Evolutionary conservation across 2,797 vertebrate genomes (phyloP), one percentile per base, ranked within the genome.

Genomic region (Clarias platycephalus): DNA sequence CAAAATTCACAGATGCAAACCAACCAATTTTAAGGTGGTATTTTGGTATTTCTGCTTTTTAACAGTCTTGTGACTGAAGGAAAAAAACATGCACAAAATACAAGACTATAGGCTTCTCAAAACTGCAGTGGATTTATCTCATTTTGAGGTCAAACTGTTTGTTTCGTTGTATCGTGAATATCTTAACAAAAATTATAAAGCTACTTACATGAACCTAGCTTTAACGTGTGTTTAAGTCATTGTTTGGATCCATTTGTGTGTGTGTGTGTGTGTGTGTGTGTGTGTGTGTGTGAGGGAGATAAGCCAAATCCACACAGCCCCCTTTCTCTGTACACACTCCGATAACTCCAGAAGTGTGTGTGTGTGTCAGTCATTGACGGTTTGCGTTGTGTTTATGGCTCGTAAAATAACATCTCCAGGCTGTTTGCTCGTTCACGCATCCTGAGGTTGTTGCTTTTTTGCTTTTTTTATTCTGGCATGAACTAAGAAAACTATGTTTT

Each of bases 371-470:
- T 18, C 22, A 5, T 71, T 40, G 68, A 24, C 68, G 24, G 70
- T 72, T 72, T 72, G 70, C 24, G 67, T 40, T 40, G 34, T 72
- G 70, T 49, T 72, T 71, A n/a, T n/a, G 40, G 26, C n/a, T 31
- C 3, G 28, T 57, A 58, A 76, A 49, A 76, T 76, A 76, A 22
- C 22, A 57, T 28, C 71, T 55, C 16, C n/a, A 20, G 26, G 8
- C 13, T 8, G 26, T 57, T 28, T 13, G 18, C 53, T 57, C 3
- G 40, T 71, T 40, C 40, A 34, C 40, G 5, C 15, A 49, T 40
- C 18, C 64, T 22, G 22, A 26, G 13, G 10, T 70, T 34, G 10
- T 49, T 49, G 44, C 44, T 71, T n/a, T 31, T 44, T 71, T 12
- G 5, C 6, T 24, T 37, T 68, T 44, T 72, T 49, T 49, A 72